Base-by-base conservation (phyloP, 2,888 invertebrate genomes). In the Acanthosepion pharaonis region DNA sequence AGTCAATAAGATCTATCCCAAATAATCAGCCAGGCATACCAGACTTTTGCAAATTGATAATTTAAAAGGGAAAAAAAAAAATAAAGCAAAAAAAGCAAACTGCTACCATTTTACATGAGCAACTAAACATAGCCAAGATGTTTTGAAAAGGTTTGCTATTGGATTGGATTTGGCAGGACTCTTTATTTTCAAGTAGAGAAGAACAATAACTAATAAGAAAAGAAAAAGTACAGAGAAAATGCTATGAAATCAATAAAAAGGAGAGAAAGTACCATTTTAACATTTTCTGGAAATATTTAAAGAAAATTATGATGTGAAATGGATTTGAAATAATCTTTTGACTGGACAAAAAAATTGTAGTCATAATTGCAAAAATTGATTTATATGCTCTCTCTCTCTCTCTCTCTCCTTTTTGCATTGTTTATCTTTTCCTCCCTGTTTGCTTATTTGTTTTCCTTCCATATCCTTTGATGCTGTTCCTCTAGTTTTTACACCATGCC, bases 1-100 rank as follows among this genome's bases (percentile, higher is more conserved):
- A 78, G 78, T 78, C 78, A 78, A 78, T 78, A 78, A 78, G 11
- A 78, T 78, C 78, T 78, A 78, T 78, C 78, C 78, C 78, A 78
- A 78, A 78, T 78, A 78, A 18, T 78, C 78, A 78, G 78, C 78
- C 78, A 78, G 78, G 78, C 78, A 78, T 78, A 33, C 78, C 78
- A 78, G n/a, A 78, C 78, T 78, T 78, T 78, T n/a, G n/a, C n/a
- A 78, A 78, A 78, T 33, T 33, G n/a, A 78, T 78, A 33, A 78
- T 78, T 78, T 78, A 78, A 78, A 78, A n/a, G 11, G 11, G 3
- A 23, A 2, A n/a, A 15, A 1, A 78, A n/a, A 11, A n/a, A n/a
- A 33, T 78, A 5, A 78, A 78, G n/a, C 15, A 15, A 33, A 33
- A 78, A n/a, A 78, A 78, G 33, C 78, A 78, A 78, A 78, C 78